Percentiles rank a stretch among this genome's conserved stretches.
Conservation (phyloP, 2,797 vertebrate species). For the Chaunax sp. region DNA sequence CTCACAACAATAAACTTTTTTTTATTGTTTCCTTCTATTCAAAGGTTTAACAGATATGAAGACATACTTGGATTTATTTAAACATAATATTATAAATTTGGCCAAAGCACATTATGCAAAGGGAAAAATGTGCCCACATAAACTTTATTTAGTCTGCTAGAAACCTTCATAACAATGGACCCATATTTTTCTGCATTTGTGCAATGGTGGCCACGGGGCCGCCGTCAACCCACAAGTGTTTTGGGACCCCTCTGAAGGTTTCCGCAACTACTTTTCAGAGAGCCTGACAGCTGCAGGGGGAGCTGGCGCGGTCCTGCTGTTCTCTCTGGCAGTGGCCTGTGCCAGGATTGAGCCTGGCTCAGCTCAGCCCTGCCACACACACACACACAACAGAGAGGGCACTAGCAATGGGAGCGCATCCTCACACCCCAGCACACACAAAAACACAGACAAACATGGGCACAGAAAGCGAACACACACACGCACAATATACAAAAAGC, state of each 20-base stretch:
- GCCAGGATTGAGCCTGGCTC: conserved; percentile 65
- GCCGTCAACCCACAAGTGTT: conserved; percentile 61
- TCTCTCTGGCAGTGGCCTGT: conserved; percentile 60
- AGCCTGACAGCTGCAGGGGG: conserved; percentile 75
- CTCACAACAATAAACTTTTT: background rate
- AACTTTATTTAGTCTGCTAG: conserved; percentile 54
- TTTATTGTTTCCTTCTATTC: background rate
- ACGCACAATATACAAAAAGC: conserved; percentile 11
- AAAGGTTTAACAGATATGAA: conserved; percentile 15
- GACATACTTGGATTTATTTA: conserved; percentile 47
- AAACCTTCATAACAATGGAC: conserved; percentile 47
- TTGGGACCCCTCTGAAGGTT: conserved; percentile 57
- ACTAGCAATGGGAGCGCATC: conserved; percentile 41
- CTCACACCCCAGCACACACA: conserved; percentile 38
- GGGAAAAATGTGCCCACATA: conserved; percentile 47
- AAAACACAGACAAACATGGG: conserved; percentile 52
- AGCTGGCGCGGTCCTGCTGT: conserved; percentile 64
- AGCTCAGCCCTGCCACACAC: conserved; percentile 62
- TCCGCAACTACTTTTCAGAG: conserved; percentile 61
- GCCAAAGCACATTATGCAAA: conserved; percentile 40
- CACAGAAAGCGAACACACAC: conserved; percentile 33
- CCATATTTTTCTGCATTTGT: conserved; percentile 58
- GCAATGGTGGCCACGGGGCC: conserved; percentile 43
- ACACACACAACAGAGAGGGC: conserved; percentile 59
- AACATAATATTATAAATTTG: conserved; percentile 47